A percentile compares a stretch with the other conserved stretches of the same genome.
Evolutionary conservation across 1,140 invertebrate species (phyloP).

Genomic region (Steinernema khuongi): DNA sequence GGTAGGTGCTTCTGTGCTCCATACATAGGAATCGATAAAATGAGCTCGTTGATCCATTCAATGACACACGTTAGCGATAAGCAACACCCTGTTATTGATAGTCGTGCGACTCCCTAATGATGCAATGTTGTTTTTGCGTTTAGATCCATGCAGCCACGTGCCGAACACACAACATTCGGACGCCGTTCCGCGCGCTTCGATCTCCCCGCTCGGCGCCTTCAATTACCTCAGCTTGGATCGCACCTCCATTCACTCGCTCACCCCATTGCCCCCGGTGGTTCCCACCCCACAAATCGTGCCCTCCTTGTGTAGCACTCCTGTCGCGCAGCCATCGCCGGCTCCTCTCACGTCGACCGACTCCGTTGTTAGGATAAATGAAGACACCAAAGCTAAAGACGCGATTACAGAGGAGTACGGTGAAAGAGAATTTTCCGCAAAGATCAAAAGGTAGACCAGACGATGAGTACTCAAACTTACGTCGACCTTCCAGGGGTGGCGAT

Average conservation of each 20-base stretch:
- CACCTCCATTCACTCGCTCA: background rate
- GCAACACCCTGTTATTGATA: conserved; percentile 6
- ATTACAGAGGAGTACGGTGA: too few relatives aligned
- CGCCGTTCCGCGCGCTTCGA: background rate
- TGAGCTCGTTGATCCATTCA: background rate
- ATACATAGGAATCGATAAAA: background rate
- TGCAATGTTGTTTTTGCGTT: conserved; percentile 11
- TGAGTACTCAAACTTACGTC: background rate
- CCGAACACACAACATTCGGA: background rate
- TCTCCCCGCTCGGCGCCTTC: background rate
- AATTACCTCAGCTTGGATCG: background rate
- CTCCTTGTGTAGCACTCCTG: too few relatives aligned
- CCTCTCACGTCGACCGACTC: too few relatives aligned
- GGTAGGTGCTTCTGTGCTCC: conserved; percentile 9
- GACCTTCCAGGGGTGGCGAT: background rate
- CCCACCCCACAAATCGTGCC: background rate
- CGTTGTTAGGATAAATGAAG: too few relatives aligned
- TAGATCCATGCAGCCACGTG: background rate
- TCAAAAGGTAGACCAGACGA: too few relatives aligned
- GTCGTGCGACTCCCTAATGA: background rate
- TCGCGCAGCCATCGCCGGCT: background rate
- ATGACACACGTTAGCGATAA: background rate
- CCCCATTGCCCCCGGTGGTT: background rate
- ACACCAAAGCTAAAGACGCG: too few relatives aligned
- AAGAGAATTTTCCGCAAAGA: too few relatives aligned